Conservation (phyloP, 2,113 vertebrate genomes). For the Chrysochloris asiatica region DNA sequence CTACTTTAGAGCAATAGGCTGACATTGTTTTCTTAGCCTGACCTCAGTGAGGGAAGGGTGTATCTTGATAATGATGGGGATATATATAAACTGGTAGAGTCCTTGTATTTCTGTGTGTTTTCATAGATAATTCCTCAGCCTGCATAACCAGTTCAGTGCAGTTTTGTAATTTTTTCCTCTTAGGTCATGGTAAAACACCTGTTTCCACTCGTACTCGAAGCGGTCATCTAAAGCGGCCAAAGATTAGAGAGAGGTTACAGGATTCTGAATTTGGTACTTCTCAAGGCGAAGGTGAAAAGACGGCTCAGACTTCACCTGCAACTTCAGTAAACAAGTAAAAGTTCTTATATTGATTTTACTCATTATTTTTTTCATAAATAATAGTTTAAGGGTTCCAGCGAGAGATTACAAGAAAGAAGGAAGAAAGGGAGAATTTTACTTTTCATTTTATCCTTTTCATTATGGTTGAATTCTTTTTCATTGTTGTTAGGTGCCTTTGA, state of each 20-base stretch:
- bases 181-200: slow-evolving; percentile 72
- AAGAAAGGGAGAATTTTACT: too few species aligned
- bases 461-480: too few species aligned
- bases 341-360: neutral
- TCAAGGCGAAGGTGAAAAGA: slow-evolving; percentile 68
- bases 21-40: neutral
- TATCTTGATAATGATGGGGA: neutral
- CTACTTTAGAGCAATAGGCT: neutral
- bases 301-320: slow-evolving; percentile 17
- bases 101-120: neutral
- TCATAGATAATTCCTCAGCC: neutral
- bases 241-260: slow-evolving; percentile 73
- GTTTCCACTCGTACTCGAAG: slow-evolving; percentile 74
- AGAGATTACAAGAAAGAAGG: too few species aligned
- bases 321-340: slow-evolving; percentile 80
- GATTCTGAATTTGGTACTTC: slow-evolving; percentile 70
- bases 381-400: too few species aligned
- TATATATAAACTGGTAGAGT: neutral
- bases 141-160: neutral
- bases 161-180: slow-evolving; percentile 29
- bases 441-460: too few species aligned
- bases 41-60: neutral
- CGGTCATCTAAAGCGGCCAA: slow-evolving; percentile 83
- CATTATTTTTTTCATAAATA: neutral
- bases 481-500: too few species aligned